phyloP scores from a whole-genome alignment of 1,140 invertebrate species.

The Mesaphorura yosii region DNA sequence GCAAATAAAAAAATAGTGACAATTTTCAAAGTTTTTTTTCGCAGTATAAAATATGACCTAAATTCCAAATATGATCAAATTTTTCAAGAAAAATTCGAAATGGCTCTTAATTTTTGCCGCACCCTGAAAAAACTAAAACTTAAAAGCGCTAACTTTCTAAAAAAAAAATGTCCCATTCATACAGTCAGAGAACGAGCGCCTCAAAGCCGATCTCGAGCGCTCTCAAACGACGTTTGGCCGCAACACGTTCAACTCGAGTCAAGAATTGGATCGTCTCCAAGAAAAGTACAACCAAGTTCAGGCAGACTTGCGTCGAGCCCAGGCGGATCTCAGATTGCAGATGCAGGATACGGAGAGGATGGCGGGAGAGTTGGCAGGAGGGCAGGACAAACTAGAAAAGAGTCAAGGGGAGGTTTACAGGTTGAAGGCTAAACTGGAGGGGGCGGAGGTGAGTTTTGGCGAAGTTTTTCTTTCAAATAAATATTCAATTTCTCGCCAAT shows the following conservation, averaged over 20 bases:
- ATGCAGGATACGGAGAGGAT: constrained; percentile 78
- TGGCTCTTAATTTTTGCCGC: neutral
- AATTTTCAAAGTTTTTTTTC: too few relatives aligned
- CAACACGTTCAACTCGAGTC: constrained; percentile 55
- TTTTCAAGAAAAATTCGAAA: too few relatives aligned
- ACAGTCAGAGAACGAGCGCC: constrained; percentile 37
- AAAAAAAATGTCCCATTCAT: neutral
- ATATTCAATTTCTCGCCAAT: too few relatives aligned
- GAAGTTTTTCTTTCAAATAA: too few relatives aligned
- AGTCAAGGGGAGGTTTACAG: constrained; percentile 88
- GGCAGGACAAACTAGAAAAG: constrained; percentile 85
- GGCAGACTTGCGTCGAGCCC: constrained; percentile 66
- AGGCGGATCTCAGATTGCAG: constrained; percentile 59
- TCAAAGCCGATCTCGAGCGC: constrained; percentile 71
- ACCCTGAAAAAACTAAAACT: neutral
- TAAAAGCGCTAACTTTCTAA: too few relatives aligned
- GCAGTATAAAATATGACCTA: too few relatives aligned
- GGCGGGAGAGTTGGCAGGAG: constrained; percentile 61
- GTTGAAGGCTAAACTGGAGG: constrained; percentile 82
- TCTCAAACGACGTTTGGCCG: constrained; percentile 67
- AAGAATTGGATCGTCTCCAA: constrained; percentile 69
- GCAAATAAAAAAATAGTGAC: too few relatives aligned
- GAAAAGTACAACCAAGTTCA: constrained; percentile 74
- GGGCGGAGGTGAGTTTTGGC: too few relatives aligned
- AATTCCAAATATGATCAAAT: too few relatives aligned